These are phyloP conservation scores for Rhyacophila evoluta DNA, from an alignment of 2,888 invertebrate species.

Conservation along the genomic window DNA sequence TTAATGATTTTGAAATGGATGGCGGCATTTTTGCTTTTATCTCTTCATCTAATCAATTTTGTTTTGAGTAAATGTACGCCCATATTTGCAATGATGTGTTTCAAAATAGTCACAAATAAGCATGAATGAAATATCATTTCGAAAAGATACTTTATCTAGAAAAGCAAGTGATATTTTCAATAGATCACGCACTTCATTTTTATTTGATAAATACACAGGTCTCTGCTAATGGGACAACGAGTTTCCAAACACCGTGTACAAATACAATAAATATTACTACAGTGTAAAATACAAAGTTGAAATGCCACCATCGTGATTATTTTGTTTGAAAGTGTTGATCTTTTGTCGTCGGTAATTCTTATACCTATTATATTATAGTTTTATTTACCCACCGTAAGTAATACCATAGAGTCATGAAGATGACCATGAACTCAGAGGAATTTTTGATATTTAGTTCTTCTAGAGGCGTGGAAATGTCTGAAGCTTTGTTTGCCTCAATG, in stretches of 20 bases:
- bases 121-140: too few species aligned
- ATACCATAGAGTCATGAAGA: background rate
- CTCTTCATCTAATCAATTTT: too few species aligned
- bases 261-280: background rate
- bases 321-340: slow-evolving; percentile 18
- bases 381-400: slow-evolving; percentile 6
- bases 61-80: too few species aligned
- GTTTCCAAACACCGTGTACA: background rate
- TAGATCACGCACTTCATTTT: background rate
- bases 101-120: too few species aligned
- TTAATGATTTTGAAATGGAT: too few species aligned
- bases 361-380: background rate
- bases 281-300: background rate
- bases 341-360: background rate
- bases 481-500: background rate
- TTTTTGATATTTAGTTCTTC: background rate
- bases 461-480: background rate
- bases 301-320: background rate
- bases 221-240: background rate
- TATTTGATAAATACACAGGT: background rate
- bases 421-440: background rate
- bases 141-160: too few species aligned
- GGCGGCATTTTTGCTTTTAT: too few species aligned
- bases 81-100: too few species aligned
- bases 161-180: background rate